Evolutionary conservation across 2,113 vertebrate species (phyloP), one percentile per base, ranked within the genome.

Genomic region (Plectropomus leopardus): DNA sequence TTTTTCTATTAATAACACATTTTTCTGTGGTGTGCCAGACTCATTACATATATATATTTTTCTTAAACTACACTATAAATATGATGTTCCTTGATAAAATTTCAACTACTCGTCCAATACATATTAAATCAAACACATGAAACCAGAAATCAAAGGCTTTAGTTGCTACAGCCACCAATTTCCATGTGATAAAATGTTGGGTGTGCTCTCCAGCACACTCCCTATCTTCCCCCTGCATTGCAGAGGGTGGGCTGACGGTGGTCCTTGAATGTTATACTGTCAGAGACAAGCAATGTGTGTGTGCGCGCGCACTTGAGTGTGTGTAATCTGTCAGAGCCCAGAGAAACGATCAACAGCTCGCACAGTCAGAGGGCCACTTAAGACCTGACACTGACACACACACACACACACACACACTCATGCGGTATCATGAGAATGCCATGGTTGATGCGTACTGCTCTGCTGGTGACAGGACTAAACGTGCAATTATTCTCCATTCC

Each of bases 301-400:
- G 61, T 63, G 69, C 47, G 60, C 16, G 59, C 11, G 23, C 32
- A 81, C 71, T 64, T 78, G 55, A 66, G 54, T 72, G 76, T 89
- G 74, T 79, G 79, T 78, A 77, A 87, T 86, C 82, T 89, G 88
- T 87, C 87, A 88, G 66, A 72, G 79, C 70, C 81, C 34, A 17
- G 61, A 85, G 88, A 76, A 89, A 88, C 30, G 40, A 92, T 90
- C 88, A 88, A 83, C 85, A 81, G 82, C 84, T 88, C 87, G 76
- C 40, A 68, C 85, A 90, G 88, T 86, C 89, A 88, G 78, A 80
- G 72, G 84, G 80, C 88, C 92, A 91, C 90, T 90, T 91, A 92
- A 89, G 87, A 72, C 60, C 53, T 87, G 80, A 87, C 86, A 87
- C 72, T 53, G 1, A 45, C 28, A 50, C 65, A 74, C 66, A 61